These are phyloP conservation scores for Caenorhabditis zanzibari DNA, from an alignment of 2,888 invertebrate species.

Conservation along the genomic window DNA sequence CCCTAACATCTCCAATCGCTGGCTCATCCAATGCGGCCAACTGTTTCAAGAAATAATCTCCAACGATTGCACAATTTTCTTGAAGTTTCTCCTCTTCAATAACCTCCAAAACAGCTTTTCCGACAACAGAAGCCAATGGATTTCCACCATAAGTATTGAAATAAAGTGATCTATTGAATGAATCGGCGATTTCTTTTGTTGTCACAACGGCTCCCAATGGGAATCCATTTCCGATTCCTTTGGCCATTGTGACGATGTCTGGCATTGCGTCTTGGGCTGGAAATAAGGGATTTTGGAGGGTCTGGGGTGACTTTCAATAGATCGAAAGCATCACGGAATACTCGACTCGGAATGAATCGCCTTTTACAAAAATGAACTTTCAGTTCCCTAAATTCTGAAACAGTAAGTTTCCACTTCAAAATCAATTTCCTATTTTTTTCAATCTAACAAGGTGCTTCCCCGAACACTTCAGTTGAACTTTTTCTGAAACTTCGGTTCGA, in stretches of 20 bases:
- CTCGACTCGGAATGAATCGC: too few species aligned
- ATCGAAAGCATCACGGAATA: too few species aligned
- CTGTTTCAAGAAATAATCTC: conserved; percentile 90
- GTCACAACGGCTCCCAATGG: conserved; percentile 97
- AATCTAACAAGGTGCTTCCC: too few species aligned
- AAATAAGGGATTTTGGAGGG: conserved; percentile 18
- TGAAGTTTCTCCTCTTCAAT: conserved; percentile 93
- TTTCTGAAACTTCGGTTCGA: too few species aligned
- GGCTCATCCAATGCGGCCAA: conserved; percentile 86
- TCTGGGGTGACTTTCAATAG: too few species aligned
- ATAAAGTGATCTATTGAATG: conserved; percentile 89
- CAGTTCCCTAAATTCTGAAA: too few species aligned
- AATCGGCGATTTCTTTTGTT: conserved; percentile 88
- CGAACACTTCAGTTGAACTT: too few species aligned
- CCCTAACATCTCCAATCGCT: conserved; percentile 95
- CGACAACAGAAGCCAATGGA: conserved; percentile 92
- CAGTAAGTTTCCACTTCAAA: too few species aligned
- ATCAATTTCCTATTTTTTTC: too few species aligned
- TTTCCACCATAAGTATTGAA: conserved; percentile 98
- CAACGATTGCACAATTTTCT: conserved; percentile 89
- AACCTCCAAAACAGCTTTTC: conserved; percentile 94
- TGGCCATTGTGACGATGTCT: conserved; percentile 97
- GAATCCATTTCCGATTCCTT: conserved; percentile 94
- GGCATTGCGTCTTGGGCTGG: conserved; percentile 89
- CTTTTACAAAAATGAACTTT: too few species aligned